Percentiles rank a stretch among this genome's conserved stretches.
These are phyloP conservation scores for Metacarcinus magister DNA, from an alignment of 2,888 invertebrate genomes.

Conservation along the genomic window DNA sequence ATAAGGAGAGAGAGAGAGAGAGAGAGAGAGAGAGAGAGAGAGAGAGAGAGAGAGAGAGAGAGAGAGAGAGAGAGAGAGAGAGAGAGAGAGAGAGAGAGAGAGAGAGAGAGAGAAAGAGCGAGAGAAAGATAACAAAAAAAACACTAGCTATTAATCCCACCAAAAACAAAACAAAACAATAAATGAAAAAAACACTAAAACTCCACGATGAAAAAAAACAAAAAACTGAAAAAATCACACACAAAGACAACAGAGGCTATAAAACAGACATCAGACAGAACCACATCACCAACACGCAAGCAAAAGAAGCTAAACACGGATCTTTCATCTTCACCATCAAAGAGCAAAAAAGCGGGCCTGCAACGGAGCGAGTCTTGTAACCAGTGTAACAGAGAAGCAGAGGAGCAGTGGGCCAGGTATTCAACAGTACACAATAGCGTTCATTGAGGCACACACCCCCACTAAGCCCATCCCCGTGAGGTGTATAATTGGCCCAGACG, in stretches of 20 bases:
- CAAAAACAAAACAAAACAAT: background rate
- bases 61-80: background rate
- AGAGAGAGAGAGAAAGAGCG: too few species aligned
- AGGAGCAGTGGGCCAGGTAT: background rate
- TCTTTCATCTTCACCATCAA: slow-evolving; percentile 11
- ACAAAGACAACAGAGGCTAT: background rate
- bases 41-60: slow-evolving; percentile 2
- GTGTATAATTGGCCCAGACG: background rate
- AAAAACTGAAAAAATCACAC: background rate
- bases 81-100: too few species aligned
- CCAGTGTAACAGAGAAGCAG: background rate
- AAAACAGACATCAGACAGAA: background rate
- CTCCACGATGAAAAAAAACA: background rate
- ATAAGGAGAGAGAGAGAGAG: background rate
- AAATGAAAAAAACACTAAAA: background rate
- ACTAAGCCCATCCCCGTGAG: background rate
- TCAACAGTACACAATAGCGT: background rate
- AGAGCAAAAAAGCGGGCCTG: background rate
- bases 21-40: slow-evolving; percentile 2
- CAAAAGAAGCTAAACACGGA: background rate
- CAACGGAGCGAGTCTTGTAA: background rate
- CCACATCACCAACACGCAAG: background rate
- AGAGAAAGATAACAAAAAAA: background rate
- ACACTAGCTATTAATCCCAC: background rate
- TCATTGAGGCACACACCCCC: background rate